Percentiles rank a stretch among this genome's conserved stretches.
Evolutionary conservation across 2,888 invertebrate genomes (phyloP).

Genomic region (Campaea margaritaria): DNA sequence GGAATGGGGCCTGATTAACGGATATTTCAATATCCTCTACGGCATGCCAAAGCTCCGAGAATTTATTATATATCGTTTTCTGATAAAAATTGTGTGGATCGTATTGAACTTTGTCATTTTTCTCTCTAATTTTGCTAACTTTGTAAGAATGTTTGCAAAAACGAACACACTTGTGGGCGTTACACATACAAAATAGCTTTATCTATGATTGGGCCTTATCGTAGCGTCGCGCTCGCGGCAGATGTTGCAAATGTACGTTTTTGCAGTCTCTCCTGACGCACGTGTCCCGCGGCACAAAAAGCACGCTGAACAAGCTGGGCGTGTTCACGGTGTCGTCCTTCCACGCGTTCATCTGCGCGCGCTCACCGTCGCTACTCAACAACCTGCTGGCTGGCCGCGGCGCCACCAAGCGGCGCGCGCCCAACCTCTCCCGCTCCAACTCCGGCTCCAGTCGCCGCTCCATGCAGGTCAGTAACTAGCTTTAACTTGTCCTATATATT

Average conservation of each 20-base stretch:
- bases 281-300: slow-evolving; percentile 97
- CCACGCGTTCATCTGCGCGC: slow-evolving; percentile 98
- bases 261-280: slow-evolving; percentile 96
- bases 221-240: background rate
- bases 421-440: slow-evolving; percentile 95
- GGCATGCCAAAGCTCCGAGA: slow-evolving; percentile 28
- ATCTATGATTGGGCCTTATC: background rate
- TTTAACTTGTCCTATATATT: background rate
- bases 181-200: too few species aligned
- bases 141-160: too few species aligned
- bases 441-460: slow-evolving; percentile 95
- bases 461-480: slow-evolving; percentile 87
- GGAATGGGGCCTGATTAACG: slow-evolving; percentile 58
- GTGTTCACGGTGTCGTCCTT: slow-evolving; percentile 99
- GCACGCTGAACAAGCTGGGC: slow-evolving; percentile 96
- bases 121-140: background rate
- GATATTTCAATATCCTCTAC: slow-evolving; percentile 55
- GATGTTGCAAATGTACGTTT: slow-evolving; percentile 12
- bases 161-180: too few species aligned
- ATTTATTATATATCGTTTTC: slow-evolving; percentile 23
- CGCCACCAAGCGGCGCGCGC: slow-evolving; percentile 95
- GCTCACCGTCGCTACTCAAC: slow-evolving; percentile 96
- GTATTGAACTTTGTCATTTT: slow-evolving; percentile 16
- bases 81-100: slow-evolving; percentile 33
- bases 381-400: slow-evolving; percentile 96